Evolutionary conservation across 2,888 invertebrate genomes (phyloP).

Genomic region (Bursaphelenchus okinawaensis): DNA sequence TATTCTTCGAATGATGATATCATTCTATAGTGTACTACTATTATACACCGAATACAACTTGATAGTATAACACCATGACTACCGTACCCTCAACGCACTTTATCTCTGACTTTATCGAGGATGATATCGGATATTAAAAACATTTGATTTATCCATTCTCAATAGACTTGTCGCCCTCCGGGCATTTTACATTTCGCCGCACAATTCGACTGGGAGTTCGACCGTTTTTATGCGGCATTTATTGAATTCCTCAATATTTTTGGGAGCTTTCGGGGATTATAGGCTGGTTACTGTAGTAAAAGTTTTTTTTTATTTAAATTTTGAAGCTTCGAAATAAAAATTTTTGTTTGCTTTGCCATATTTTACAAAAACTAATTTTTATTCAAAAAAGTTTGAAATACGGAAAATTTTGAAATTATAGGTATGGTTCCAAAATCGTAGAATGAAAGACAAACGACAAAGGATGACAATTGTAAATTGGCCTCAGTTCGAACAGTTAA

Average conservation of each 20-base stretch:
- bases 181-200: not conserved
- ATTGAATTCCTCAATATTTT: not conserved
- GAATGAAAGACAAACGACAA: slow-evolving; percentile 96
- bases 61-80: too few species aligned
- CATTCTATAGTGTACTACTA: too few species aligned
- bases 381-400: not conserved
- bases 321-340: too few species aligned
- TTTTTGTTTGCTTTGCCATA: too few species aligned
- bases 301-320: slow-evolving; percentile 4
- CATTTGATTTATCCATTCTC: too few species aligned
- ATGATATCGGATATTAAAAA: not conserved
- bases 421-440: slow-evolving; percentile 95
- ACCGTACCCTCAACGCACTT: not conserved
- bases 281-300: slow-evolving; percentile 5
- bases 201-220: not conserved
- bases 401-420: slow-evolving; percentile 57
- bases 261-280: not conserved
- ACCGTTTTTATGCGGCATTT: not conserved
- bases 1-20: too few species aligned
- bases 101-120: not conserved
- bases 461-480: slow-evolving; percentile 59
- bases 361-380: too few species aligned
- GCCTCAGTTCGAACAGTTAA: slow-evolving; percentile 29
- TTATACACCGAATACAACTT: too few species aligned
- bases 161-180: too few species aligned